Evolutionary conservation across 2,888 invertebrate species (phyloP).

Genomic region (Ditylenchus weischeri): DNA sequence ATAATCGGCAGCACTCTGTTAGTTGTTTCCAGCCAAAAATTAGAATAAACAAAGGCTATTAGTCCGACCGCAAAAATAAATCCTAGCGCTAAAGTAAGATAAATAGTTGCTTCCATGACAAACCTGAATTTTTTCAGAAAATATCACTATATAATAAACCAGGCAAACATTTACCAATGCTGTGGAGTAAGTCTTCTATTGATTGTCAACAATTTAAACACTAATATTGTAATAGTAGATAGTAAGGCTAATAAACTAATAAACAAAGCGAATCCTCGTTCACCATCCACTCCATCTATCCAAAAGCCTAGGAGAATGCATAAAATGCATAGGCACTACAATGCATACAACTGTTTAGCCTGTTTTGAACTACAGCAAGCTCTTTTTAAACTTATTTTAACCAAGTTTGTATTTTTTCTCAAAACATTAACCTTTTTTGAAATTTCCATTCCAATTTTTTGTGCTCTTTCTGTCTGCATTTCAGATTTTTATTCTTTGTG

Average conservation of each 20-base stretch:
- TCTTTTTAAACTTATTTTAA: too few species aligned
- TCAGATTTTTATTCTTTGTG: too few species aligned
- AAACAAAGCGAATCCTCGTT: slow-evolving; percentile 6
- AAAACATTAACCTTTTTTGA: too few species aligned
- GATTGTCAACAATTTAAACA: slow-evolving; percentile 5
- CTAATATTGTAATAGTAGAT: not conserved
- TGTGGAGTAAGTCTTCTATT: slow-evolving; percentile 4
- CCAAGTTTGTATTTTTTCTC: too few species aligned
- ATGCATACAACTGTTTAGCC: not conserved
- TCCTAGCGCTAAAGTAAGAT: not conserved
- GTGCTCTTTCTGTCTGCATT: too few species aligned
- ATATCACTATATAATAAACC: not conserved
- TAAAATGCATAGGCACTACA: slow-evolving; percentile 3
- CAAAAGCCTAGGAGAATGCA: not conserved
- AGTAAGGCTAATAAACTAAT: not conserved
- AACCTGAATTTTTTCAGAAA: not conserved
- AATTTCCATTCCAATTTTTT: too few species aligned
- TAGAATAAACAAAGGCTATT: not conserved
- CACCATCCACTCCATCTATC: slow-evolving; percentile 10
- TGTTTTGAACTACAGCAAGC: too few species aligned
- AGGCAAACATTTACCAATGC: slow-evolving; percentile 10
- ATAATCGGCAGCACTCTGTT: not conserved
- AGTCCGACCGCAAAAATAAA: not conserved
- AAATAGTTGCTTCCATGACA: slow-evolving; percentile 8
- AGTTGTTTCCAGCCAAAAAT: slow-evolving; percentile 5